Evolutionary conservation across 2,113 vertebrate species (phyloP).

Genomic region (Globicephala melas): DNA sequence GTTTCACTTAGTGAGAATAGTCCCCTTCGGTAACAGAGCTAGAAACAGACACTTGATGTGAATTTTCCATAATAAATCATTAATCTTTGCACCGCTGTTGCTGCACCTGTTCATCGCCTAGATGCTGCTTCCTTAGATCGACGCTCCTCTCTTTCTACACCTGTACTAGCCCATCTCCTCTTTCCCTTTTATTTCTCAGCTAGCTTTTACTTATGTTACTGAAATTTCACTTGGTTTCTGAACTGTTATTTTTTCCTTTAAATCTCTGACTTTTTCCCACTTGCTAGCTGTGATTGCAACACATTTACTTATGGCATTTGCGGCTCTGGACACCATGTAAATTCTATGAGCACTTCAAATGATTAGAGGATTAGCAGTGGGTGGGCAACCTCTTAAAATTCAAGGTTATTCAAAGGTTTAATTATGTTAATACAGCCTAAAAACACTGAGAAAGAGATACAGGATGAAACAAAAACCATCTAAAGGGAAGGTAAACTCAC

Average conservation of each 20-base stretch:
- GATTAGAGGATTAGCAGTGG: neutral
- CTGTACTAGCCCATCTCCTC: neutral
- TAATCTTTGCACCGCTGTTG: neutral
- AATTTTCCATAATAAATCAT: slow-evolving; percentile 44
- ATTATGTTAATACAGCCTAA: neutral
- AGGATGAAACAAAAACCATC: neutral
- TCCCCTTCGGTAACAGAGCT: neutral
- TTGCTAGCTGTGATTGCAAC: neutral
- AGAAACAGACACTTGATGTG: neutral
- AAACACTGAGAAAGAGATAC: neutral
- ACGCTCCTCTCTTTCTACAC: neutral
- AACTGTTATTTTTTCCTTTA: neutral
- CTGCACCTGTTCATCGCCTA: neutral
- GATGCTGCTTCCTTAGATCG: too few species aligned
- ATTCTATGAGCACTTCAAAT: neutral
- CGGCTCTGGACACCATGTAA: neutral
- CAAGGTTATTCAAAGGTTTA: neutral
- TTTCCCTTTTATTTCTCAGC: neutral
- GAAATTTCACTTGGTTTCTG: neutral
- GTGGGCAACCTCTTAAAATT: neutral
- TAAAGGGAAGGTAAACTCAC: neutral
- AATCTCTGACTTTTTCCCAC: neutral
- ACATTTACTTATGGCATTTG: neutral
- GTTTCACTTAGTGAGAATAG: neutral
- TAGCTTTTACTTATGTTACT: neutral